Base-by-base conservation (phyloP, 1,140 invertebrate genomes). In the Euwallacea fornicatus region DNA sequence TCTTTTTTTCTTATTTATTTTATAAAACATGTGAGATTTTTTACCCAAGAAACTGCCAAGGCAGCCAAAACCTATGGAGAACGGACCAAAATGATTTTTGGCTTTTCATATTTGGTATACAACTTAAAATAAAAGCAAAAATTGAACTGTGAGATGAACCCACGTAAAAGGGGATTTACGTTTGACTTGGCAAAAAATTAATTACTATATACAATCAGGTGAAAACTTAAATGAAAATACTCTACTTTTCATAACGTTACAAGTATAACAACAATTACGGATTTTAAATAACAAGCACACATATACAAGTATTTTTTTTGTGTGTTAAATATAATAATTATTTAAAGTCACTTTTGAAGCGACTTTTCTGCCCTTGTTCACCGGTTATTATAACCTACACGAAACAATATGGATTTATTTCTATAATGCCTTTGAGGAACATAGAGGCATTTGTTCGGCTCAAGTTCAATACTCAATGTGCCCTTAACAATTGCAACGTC, bases 331-430 rank as follows among this genome's bases (percentile, higher is more conserved):
- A 69, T 59, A 60, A 59, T 65, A 72, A 59, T 60, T 66, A 46
- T 56, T 50, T 63, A 6, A 15, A 16, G 56, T 72, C 66, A 61
- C 70, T 67, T 67, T 13, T 72, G 46, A 67, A 62, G 70, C 56
- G 66, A 72, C 63, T 15, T 72, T 71, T 72, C 64, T 72, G 70
- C 70, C 70, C 15, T 53, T 59, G 46, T 58, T 65, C 65, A 66
- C 21, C 41, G 70, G 70, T 72, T 72, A 72, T 66, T 72, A 72
- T 72, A 72, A 72, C 70, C 70, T 72, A 72, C 70, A 13, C 1
- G 21, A 33, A 68, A 60, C 46, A 50, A 13, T 50, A 50, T 13
- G 21, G 21, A 33, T 33, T 33, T 33, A 33, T 33, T 33, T 33
- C 9, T 50, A 50, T 50, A 50, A 50, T 50, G 13, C 46, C 13